Evolutionary conservation across 2,888 invertebrate species (phyloP).

Genomic region (Liopterus haemorrhoidalis): DNA sequence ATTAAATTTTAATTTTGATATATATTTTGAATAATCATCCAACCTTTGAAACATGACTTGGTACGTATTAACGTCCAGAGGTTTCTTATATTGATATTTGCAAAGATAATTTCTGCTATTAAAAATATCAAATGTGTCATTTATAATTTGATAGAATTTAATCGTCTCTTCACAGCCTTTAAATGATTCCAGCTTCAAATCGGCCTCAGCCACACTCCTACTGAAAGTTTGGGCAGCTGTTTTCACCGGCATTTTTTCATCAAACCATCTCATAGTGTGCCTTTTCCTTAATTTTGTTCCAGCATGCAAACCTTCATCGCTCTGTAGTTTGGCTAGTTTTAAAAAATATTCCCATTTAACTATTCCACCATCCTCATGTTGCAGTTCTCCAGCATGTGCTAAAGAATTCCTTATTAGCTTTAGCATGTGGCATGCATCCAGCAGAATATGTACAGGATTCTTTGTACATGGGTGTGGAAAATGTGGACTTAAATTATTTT

Average conservation of each 20-base stretch:
- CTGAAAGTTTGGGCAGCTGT: constrained; percentile 19
- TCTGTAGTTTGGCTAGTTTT: constrained; percentile 18
- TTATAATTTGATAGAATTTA: constrained; percentile 17
- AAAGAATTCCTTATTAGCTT: constrained; percentile 26
- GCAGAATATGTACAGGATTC: constrained; percentile 23
- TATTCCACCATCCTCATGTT: constrained; percentile 13
- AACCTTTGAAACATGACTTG: neutral
- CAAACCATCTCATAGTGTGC: too few relatives aligned
- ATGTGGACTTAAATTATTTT: constrained; percentile 11
- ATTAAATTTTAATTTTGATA: constrained; percentile 1
- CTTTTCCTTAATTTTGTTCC: constrained; percentile 25
- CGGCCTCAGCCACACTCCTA: constrained; percentile 18
- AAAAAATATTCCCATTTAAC: constrained; percentile 24
- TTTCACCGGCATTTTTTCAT: neutral
- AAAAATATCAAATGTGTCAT: constrained; percentile 21
- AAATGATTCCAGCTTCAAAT: constrained; percentile 17
- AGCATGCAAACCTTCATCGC: constrained; percentile 16
- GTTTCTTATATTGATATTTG: neutral
- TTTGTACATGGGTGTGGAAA: constrained; percentile 21
- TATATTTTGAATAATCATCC: neutral
- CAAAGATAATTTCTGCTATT: constrained; percentile 13
- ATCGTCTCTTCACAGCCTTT: constrained; percentile 17
- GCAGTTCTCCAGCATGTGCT: constrained; percentile 10
- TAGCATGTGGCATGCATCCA: constrained; percentile 27
- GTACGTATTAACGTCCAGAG: neutral